phyloP scores from a whole-genome alignment of 2,888 invertebrate genomes.

The Harmothoe impar region DNA sequence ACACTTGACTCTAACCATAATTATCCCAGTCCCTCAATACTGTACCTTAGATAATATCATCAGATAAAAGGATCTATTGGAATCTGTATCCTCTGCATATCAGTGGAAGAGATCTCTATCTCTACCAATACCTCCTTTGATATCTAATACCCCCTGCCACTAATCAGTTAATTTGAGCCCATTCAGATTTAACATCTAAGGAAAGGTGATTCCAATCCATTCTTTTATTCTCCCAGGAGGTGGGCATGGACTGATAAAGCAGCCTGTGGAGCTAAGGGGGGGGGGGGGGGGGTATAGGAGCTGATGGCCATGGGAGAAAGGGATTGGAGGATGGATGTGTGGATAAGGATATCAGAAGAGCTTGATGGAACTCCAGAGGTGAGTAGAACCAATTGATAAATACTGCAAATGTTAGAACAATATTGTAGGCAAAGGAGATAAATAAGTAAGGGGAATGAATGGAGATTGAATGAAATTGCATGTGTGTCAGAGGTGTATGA shows the following conservation, averaged over 20 bases:
- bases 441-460: too few species aligned
- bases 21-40: too few species aligned
- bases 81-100: background rate
- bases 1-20: too few species aligned
- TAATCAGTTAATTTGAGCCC: conserved; percentile 24
- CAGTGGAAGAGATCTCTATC: background rate
- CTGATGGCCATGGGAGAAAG: too few species aligned
- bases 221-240: background rate
- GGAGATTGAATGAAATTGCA: too few species aligned
- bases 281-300: background rate
- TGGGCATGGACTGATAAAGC: conserved; percentile 11
- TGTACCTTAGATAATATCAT: background rate
- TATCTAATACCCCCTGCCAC: background rate
- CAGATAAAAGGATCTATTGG: background rate
- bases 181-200: background rate
- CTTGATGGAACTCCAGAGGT: background rate
- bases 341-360: too few species aligned
- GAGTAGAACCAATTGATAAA: background rate
- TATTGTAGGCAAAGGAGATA: too few species aligned
- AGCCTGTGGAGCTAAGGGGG: background rate
- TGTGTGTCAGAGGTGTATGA: too few species aligned
- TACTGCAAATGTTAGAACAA: too few species aligned
- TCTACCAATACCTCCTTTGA: background rate
- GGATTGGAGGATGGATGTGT: too few species aligned
- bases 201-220: background rate